A percentile compares a stretch with the other conserved stretches of the same genome.
Conservation (phyloP, 2,113 vertebrate species). For the Hoplias malabaricus region DNA sequence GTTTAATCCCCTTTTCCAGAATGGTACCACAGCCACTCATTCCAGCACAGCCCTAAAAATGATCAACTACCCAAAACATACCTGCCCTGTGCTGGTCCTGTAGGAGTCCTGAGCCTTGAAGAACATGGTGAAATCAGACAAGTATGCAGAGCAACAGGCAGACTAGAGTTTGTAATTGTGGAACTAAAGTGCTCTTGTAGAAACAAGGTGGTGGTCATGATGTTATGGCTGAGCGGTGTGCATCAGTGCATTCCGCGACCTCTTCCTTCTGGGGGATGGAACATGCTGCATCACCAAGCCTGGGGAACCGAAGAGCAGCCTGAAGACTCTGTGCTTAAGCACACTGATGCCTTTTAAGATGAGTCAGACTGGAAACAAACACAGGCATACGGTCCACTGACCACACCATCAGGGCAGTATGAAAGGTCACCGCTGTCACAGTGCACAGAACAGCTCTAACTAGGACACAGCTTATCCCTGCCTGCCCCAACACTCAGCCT, state of each 20-base stretch:
- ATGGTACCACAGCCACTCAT: no score
- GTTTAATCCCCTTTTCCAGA: no score
- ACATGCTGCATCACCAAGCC: not conserved
- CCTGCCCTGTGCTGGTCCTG: no score
- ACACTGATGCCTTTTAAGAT: not conserved
- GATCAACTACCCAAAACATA: no score
- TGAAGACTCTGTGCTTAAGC: not conserved
- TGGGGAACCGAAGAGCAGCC: not conserved
- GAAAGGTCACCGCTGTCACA: constrained; percentile 4
- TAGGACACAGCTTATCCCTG: constrained; percentile 8
- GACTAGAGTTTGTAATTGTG: no score
- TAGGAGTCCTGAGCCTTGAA: no score
- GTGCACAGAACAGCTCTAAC: not conserved
- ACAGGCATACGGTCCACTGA: not conserved
- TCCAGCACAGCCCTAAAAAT: no score
- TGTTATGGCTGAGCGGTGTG: no score
- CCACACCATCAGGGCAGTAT: not conserved
- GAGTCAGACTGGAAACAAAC: not conserved
- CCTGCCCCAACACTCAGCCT: not conserved
- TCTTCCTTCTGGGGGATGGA: not conserved
- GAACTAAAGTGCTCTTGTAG: no score
- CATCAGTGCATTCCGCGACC: no score
- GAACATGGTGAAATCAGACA: no score
- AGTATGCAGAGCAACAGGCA: no score
- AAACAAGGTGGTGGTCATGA: not conserved